Evolutionary conservation across 2,113 vertebrate genomes (phyloP).

Genomic region (Microtus pennsylvanicus): DNA sequence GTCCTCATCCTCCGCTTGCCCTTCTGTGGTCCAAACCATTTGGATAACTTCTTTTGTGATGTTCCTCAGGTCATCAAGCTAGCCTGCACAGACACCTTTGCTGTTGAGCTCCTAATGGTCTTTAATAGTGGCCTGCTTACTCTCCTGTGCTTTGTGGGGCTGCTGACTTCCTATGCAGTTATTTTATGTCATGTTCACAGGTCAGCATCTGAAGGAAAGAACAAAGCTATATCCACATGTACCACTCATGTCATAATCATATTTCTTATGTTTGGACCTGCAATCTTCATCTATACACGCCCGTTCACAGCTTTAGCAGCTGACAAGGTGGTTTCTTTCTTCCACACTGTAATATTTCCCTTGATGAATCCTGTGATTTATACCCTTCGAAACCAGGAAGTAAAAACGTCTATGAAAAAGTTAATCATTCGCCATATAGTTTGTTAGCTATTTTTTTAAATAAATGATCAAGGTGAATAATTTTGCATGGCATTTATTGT

Average conservation of each 20-base stretch:
- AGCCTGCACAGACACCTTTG: constrained; percentile 68
- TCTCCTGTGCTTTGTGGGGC: constrained; percentile 59
- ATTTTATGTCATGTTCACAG: constrained; percentile 50
- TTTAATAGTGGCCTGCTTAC: constrained; percentile 71
- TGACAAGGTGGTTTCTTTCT: constrained; percentile 73
- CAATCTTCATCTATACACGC: constrained; percentile 75
- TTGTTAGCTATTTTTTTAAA: background rate
- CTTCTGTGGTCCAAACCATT: constrained; percentile 72
- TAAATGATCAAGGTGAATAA: background rate
- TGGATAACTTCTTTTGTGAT: constrained; percentile 80
- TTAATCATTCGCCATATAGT: background rate
- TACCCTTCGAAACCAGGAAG: constrained; percentile 75
- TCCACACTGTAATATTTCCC: constrained; percentile 76
- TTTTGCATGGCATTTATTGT: background rate
- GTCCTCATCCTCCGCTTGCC: constrained; percentile 70
- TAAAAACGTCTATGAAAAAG: constrained; percentile 65
- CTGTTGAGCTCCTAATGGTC: constrained; percentile 70
- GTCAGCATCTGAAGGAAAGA: background rate
- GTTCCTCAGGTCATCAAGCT: constrained; percentile 72
- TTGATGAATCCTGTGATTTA: constrained; percentile 79
- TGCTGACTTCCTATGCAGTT: constrained; percentile 64
- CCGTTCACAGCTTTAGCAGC: constrained; percentile 62
- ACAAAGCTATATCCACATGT: too few species aligned
- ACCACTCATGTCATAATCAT: too few species aligned
- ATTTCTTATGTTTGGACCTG: constrained; percentile 40